Base-by-base conservation (phyloP, 2,113 vertebrate genomes). In the Lepidothrix coronata region DNA sequence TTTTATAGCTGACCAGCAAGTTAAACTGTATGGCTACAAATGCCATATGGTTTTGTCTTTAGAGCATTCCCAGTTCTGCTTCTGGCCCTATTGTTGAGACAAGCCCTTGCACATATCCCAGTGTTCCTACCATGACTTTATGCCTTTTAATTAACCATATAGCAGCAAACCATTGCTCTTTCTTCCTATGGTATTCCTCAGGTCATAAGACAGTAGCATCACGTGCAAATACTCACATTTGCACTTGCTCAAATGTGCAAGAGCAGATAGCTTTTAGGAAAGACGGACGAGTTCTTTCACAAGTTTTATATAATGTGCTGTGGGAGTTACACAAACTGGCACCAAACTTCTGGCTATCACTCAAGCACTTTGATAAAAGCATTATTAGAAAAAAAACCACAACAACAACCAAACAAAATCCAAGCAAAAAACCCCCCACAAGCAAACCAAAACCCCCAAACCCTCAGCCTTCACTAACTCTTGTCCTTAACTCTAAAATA, bases 391-490 rank as follows among this genome's bases (percentile, higher is more conserved):
- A 51, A 22, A 30, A 25, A 41, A 49, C n/a, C n/a, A 35, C 3
- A 70, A 39, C 11, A 39, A 39, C 39, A 39, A 39, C 39, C 39
- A 39, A 59, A 20, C 6, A 15, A 7, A 55, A 12, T 18, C 30
- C 54, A 1, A 59, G 6, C 4, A 5, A 25, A 55, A 55, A 41
- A 39, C 6, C 0, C 1, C 1, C 5, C 5, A 8, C 27, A 51
- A n/a, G 54, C 3, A 81, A 70, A 22, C 4, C 9, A 55, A 61
- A 4, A 0, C 9, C 13, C 5, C 5, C 14, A 19, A 76, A 15
- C 1, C 1, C 4, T 3, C 7, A 57, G 6, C 11, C 20, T 79
- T 62, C 22, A 31, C 25, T 78, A 70, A 31, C 6, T 61, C 24
- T 67, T 62, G 4, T 8, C 6, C 14, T 58, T 75, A 63, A 49